Percentiles rank a stretch among this genome's conserved stretches.
These are phyloP conservation scores for Pterocles orientalis DNA, from an alignment of 2,113 vertebrate genomes.

Conservation along the genomic window DNA sequence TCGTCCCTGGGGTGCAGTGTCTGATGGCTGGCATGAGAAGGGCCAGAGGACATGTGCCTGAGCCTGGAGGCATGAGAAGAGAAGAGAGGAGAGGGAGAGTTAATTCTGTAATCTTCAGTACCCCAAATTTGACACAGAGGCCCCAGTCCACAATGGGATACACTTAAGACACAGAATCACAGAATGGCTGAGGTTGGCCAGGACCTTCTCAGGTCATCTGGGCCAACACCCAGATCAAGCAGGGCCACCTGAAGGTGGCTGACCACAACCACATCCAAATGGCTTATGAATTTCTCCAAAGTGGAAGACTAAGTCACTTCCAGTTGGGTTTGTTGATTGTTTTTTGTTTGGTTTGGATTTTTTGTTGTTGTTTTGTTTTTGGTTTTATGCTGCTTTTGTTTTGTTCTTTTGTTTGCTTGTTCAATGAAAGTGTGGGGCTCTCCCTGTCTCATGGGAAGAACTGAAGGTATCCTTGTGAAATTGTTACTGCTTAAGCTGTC, in stretches of 20 bases:
- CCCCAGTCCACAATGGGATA: fast-evolving
- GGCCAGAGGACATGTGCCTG: background rate
- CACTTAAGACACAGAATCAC: background rate
- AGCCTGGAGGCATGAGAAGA: background rate
- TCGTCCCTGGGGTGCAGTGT: background rate
- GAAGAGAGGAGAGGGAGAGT: too few relatives aligned
- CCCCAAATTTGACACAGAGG: background rate
- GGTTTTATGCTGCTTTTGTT: background rate
- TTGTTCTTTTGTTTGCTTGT: background rate
- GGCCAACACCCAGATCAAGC: background rate
- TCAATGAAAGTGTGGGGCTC: background rate
- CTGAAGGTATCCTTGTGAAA: background rate
- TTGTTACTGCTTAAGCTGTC: background rate
- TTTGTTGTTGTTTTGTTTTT: too few relatives aligned
- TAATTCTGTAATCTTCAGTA: background rate
- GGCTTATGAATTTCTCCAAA: background rate
- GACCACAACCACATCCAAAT: background rate
- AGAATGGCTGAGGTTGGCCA: fast-evolving
- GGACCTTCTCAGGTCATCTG: background rate
- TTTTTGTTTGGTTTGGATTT: background rate
- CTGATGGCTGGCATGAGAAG: background rate
- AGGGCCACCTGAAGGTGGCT: background rate
- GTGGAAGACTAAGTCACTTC: background rate
- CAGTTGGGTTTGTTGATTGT: background rate
- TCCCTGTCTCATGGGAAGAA: background rate